Conservation (phyloP, 2,113 vertebrate genomes). For the Siniperca chuatsi region DNA sequence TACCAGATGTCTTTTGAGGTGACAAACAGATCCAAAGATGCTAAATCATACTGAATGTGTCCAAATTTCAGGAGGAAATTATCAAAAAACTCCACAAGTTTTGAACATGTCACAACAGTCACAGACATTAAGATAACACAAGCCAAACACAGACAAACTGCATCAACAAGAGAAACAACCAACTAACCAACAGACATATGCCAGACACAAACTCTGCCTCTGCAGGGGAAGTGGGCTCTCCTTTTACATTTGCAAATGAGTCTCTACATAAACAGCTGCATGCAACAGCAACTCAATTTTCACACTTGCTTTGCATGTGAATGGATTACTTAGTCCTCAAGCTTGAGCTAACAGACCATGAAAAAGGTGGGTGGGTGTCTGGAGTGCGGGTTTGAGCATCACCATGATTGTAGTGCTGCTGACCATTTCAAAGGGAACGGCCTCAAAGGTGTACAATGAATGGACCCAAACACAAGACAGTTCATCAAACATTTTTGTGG, state of each 20-base stretch:
- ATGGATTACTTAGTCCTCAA: conserved; percentile 11
- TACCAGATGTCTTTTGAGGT: not conserved
- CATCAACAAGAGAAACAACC: not conserved
- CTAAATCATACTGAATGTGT: not conserved
- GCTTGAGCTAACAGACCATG: not conserved
- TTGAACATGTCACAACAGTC: not conserved
- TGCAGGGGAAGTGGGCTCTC: not conserved
- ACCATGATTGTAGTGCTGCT: not conserved
- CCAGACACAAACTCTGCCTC: not conserved
- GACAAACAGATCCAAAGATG: not conserved
- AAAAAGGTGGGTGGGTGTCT: not conserved
- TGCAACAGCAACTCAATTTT: conserved; percentile 15
- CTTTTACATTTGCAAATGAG: not conserved
- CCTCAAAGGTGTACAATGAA: not conserved
- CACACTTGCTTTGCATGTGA: conserved; percentile 23
- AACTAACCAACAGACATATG: not conserved
- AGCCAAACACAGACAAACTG: not conserved
- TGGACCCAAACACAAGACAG: not conserved
- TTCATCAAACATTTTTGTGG: not conserved
- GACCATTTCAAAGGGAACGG: not conserved
- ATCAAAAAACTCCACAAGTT: not conserved
- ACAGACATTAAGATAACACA: not conserved
- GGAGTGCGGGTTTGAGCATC: not conserved
- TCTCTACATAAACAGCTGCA: not conserved
- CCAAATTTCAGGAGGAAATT: not conserved